Base-by-base conservation (phyloP, 1,140 invertebrate genomes). In the Philopotamus ludificatus region DNA sequence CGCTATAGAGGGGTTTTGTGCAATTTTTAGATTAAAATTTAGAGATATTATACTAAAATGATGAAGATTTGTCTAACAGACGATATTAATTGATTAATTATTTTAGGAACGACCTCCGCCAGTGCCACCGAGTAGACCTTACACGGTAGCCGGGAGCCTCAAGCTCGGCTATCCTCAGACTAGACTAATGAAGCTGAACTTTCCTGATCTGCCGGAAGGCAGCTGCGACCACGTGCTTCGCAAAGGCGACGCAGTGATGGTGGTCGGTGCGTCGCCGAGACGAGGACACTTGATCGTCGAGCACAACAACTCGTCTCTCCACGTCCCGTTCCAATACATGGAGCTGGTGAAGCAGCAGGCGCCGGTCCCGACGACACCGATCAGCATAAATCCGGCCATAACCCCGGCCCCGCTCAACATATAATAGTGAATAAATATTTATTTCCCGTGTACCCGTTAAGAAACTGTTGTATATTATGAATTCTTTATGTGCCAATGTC, bases 111-210 rank as follows among this genome's bases (percentile, higher is more conserved):
- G 91, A 66, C 93, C 93, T 10, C 94, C 93, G 7, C 93, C 93
- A 15, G 87, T 96, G 39, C 94, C 94, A 3, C 91, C 91, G 2
- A 91, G 91, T 71, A 84, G 94, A 67, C 86, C 91, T 0, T 97
- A 96, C 78, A 95, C 92, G 22, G 91, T 97, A 39, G 84, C 89
- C 23, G 92, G 92, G 62, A 95, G 95, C 77, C 91, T 92, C n/a
- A 95, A 95, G 80, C 77, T 96, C 60, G 88, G 91, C 65, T 96
- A 95, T 81, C 94, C 94, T 26, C 94, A 97, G 80, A 92, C 88
- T 57, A 85, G 94, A 73, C 81, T 92, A 21, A 93, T 96, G 91
- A 93, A 93, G 77, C 89, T 89, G 83, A 88, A 91, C 66, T 97
- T 90, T 80, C 89, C 90, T 3, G 85, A 85, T 78, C 81, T 74